Evolutionary conservation across 1,140 invertebrate species (phyloP).

Genomic region (Aphaenogaster floridana): DNA sequence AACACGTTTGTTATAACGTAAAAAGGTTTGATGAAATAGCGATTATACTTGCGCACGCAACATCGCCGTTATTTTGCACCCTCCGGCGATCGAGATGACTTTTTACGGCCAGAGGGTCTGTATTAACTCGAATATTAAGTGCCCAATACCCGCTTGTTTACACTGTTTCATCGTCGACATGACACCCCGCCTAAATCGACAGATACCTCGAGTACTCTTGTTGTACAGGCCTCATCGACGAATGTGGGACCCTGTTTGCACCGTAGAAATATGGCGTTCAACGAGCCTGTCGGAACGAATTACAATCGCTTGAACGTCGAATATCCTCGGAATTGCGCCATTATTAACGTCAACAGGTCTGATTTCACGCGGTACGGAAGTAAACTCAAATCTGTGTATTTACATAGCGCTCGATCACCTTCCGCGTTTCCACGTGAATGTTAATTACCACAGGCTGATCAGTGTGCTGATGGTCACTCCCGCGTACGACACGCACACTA

Average conservation of each 20-base stretch:
- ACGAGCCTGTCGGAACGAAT: background rate
- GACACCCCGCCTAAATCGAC: constrained; percentile 18
- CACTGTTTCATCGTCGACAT: constrained; percentile 2
- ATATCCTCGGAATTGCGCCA: background rate
- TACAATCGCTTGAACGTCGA: constrained; percentile 3
- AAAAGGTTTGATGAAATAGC: background rate
- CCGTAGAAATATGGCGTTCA: background rate
- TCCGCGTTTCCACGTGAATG: constrained; percentile 24
- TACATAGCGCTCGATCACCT: constrained; percentile 43
- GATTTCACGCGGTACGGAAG: constrained; percentile 20
- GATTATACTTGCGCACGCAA: background rate
- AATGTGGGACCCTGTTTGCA: background rate
- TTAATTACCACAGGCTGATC: constrained; percentile 43
- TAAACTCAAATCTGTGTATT: constrained; percentile 41
- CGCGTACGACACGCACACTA: constrained; percentile 28
- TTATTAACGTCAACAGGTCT: constrained; percentile 37
- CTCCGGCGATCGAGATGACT: constrained; percentile 17
- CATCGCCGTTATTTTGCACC: background rate
- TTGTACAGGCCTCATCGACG: background rate
- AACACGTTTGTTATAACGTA: background rate
- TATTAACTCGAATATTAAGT: constrained; percentile 53
- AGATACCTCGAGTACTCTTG: constrained; percentile 1
- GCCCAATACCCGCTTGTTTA: constrained; percentile 31
- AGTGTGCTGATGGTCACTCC: constrained; percentile 33
- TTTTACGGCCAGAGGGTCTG: background rate